A percentile compares a stretch with the other conserved stretches of the same genome.
These are phyloP conservation scores for Lasioglossum lativentre DNA, from an alignment of 2,888 invertebrate species.

Conservation along the genomic window DNA sequence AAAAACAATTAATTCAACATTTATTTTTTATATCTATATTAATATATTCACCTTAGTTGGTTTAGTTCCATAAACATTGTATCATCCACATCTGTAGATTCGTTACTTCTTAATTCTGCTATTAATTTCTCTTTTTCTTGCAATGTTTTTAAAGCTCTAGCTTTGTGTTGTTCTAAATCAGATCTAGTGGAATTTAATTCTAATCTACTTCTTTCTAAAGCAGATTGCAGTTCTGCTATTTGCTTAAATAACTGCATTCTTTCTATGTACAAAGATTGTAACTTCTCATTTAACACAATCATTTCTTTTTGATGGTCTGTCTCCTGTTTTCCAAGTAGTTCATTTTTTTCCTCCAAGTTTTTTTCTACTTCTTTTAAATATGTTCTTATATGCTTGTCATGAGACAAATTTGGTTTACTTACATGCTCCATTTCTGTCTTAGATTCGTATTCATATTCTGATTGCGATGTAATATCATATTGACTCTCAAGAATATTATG, in stretches of 20 bases:
- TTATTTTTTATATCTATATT: neutral
- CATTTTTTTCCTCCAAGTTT: slow-evolving; percentile 57
- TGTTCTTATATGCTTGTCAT: slow-evolving; percentile 43
- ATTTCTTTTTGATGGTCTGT: slow-evolving; percentile 85
- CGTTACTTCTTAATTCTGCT: slow-evolving; percentile 85
- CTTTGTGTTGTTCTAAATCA: slow-evolving; percentile 91
- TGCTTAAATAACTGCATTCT: slow-evolving; percentile 83
- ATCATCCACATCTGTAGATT: slow-evolving; percentile 75
- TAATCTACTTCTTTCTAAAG: slow-evolving; percentile 77
- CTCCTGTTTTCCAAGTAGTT: slow-evolving; percentile 79
- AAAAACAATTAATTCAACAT: slow-evolving; percentile 11
- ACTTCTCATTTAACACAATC: slow-evolving; percentile 82
- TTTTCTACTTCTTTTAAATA: slow-evolving; percentile 61
- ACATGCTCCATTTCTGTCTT: slow-evolving; percentile 23
- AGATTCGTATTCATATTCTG: slow-evolving; percentile 30
- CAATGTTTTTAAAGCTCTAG: slow-evolving; percentile 91
- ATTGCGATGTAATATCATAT: slow-evolving; percentile 14
- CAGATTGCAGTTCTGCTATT: slow-evolving; percentile 82
- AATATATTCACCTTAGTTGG: slow-evolving; percentile 85
- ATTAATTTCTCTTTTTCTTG: slow-evolving; percentile 92
- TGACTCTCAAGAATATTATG: slow-evolving; percentile 7
- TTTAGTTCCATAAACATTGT: slow-evolving; percentile 87
- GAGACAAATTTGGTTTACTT: slow-evolving; percentile 31
- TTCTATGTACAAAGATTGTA: slow-evolving; percentile 85
- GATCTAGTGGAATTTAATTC: slow-evolving; percentile 81